phyloP scores from a whole-genome alignment of 2,113 vertebrate species.

The Mesocricetus auratus region DNA sequence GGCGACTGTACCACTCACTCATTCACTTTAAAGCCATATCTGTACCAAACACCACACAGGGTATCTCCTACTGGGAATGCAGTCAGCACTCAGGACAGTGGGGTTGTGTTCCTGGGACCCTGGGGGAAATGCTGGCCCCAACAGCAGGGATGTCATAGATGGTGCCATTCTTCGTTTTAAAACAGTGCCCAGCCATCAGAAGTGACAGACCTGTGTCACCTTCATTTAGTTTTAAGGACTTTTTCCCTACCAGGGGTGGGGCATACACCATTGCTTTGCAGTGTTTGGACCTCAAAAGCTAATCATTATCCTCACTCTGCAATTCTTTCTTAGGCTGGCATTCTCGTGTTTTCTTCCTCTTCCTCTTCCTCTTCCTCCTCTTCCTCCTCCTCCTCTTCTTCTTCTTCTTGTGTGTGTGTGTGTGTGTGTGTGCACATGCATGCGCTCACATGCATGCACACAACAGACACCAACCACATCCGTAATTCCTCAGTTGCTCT shows the following conservation, averaged over 20 bases:
- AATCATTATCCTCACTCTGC: background rate
- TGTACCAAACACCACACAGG: background rate
- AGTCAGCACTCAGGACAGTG: background rate
- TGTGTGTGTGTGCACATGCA: background rate
- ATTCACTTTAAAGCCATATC: background rate
- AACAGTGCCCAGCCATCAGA: background rate
- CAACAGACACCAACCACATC: background rate
- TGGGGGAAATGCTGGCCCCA: background rate
- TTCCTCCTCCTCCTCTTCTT: too few relatives aligned
- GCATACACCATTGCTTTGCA: background rate
- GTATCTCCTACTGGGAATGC: fast-evolving
- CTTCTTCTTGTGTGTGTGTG: background rate
- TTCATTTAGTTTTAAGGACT: background rate
- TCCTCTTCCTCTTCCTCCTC: too few relatives aligned
- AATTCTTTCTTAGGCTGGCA: background rate
- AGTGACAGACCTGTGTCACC: background rate
- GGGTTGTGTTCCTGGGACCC: background rate
- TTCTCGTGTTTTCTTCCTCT: background rate
- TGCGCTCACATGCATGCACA: too few relatives aligned
- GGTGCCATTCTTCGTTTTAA: background rate
- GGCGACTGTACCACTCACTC: background rate
- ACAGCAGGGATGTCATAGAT: background rate
- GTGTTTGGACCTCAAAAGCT: background rate
- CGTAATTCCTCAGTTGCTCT: background rate
- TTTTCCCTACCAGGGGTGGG: background rate